phyloP scores from a whole-genome alignment of 2,888 invertebrate species.

The Cepaea hortensis region DNA sequence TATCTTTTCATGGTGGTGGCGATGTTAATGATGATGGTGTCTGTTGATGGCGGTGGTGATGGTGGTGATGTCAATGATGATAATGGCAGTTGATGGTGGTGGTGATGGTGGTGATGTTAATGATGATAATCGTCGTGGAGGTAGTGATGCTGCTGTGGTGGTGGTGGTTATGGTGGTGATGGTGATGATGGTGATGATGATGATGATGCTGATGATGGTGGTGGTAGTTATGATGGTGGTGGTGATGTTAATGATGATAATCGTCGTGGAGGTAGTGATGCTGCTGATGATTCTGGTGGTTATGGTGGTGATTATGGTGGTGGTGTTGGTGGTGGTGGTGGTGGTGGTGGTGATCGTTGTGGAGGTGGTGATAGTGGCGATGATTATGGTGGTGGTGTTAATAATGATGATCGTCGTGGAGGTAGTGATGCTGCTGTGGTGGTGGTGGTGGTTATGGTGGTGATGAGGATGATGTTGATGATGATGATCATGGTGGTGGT shows the following conservation, averaged over 20 bases:
- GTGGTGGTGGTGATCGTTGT: background rate
- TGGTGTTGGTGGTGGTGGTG: background rate
- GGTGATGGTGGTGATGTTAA: background rate
- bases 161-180: too few relatives aligned
- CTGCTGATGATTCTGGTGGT: too few relatives aligned
- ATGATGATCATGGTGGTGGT: background rate
- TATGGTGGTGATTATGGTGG: too few relatives aligned
- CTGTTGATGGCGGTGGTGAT: background rate
- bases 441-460: background rate
- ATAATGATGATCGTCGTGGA: too few relatives aligned
- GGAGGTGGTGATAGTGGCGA: background rate
- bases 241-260: background rate
- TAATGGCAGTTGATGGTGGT: background rate
- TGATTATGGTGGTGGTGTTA: too few relatives aligned
- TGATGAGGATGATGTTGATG: background rate
- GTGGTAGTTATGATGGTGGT: too few relatives aligned
- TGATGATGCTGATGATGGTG: background rate
- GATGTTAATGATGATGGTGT: background rate
- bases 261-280: background rate
- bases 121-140: background rate
- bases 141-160: background rate
- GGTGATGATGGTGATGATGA: background rate
- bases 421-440: background rate
- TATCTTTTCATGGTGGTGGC: background rate
- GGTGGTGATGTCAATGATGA: background rate